Conservation (phyloP, 1,140 invertebrate genomes). For the Chlorops oryzae region DNA sequence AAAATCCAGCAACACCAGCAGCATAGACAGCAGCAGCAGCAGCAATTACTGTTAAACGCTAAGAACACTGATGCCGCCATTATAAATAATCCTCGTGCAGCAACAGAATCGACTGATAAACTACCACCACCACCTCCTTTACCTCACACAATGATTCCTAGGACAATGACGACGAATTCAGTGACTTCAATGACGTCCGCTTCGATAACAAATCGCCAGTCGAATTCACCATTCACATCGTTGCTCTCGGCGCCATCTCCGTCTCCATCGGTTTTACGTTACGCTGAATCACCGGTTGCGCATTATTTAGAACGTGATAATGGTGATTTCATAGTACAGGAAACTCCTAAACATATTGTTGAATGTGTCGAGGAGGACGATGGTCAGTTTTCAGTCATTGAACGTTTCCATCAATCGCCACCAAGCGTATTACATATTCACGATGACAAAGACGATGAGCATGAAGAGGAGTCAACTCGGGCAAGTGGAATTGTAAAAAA, state of each 20-base stretch:
- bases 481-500: too few species aligned
- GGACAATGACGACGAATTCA: background rate
- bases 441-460: constrained; percentile 38
- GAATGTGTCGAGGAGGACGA: constrained; percentile 45
- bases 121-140: constrained; percentile 4
- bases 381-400: constrained; percentile 44
- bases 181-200: background rate
- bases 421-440: constrained; percentile 44
- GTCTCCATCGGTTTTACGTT: constrained; percentile 35
- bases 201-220: constrained; percentile 22
- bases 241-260: constrained; percentile 31
- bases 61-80: too few species aligned
- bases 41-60: too few species aligned
- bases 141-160: background rate
- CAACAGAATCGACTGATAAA: constrained; percentile 19
- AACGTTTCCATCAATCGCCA: constrained; percentile 44
- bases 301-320: constrained; percentile 44
- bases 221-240: constrained; percentile 24
- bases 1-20: constrained; percentile 2
- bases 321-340: constrained; percentile 45
- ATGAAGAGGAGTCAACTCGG: constrained; percentile 30
- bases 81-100: constrained; percentile 1
- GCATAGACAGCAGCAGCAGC: background rate
- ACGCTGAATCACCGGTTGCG: constrained; percentile 41
- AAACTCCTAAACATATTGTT: constrained; percentile 44